Conservation (phyloP, 2,113 vertebrate genomes). For the Oenanthe oenanthe region DNA sequence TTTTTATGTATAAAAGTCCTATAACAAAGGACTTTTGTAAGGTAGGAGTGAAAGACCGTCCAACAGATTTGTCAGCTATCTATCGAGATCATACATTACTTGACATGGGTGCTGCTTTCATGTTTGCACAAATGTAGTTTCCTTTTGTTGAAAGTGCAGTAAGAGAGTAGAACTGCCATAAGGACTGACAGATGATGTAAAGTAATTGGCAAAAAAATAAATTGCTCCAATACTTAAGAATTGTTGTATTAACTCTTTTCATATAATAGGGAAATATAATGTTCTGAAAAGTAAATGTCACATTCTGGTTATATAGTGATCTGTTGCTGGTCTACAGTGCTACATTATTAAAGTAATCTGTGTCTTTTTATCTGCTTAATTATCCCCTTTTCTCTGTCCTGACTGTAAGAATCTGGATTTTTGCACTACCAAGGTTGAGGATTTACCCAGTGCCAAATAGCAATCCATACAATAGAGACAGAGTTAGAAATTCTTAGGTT, state of each 20-base stretch:
- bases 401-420: not conserved
- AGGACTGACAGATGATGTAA: not conserved
- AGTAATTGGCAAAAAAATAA: not conserved
- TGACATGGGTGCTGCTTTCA: not conserved
- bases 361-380: not conserved
- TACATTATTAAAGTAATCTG: not conserved
- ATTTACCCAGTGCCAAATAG: not conserved
- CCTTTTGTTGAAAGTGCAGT: not conserved
- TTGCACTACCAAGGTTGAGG: not conserved
- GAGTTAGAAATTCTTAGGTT: not conserved
- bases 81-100: not conserved
- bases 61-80: not conserved
- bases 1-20: not conserved
- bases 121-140: not conserved
- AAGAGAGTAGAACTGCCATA: not conserved
- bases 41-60: not conserved
- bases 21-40: not conserved
- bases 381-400: not conserved
- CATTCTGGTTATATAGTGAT: not conserved
- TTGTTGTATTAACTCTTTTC: not conserved
- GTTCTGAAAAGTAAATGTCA: not conserved
- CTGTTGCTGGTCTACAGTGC: not conserved
- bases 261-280: not conserved
- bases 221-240: not conserved
- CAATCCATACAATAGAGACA: not conserved